Base-by-base conservation (phyloP, 1,140 invertebrate genomes). In the Hermetia illucens region DNA sequence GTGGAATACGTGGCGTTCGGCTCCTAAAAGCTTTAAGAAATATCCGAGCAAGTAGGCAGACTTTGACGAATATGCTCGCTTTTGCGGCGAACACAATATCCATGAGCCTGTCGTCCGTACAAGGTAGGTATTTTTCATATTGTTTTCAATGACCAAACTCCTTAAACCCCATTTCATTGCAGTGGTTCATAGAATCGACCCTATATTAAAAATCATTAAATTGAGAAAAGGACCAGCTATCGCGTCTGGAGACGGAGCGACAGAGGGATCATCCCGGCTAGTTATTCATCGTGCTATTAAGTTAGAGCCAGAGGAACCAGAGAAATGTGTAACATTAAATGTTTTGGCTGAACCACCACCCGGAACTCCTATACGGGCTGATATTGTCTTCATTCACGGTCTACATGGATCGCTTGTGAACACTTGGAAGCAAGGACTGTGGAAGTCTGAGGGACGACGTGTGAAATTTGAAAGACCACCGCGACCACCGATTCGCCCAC, bases 381-480 rank as follows among this genome's bases (percentile, higher is more conserved):
- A 73, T 43, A 61, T 73, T 12, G 63, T 73, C 4, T 70, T 73
- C n/a, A 63, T 73, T 15, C 71, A 73, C 42, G 71, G 71, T 0
- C 55, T 73, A 5, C 69, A 71, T 40, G 71, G 71, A 2, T 71
- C 69, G 5, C 41, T 70, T 24, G 53, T 61, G 1, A 68, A 68
- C 19, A 73, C 71, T 0, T 73, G 71, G 71, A 68, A 59, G 39
- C 70, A 72, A 48, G 70, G 68, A 5, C 47, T 52, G 13, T 68
- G 55, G 70, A 61, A 68, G 16, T 59, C 49, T 34, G 57, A 52
- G 42, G 44, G 57, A 31, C 38, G 54, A 45, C 50, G 62, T 42
- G 53, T 56, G 44, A 39, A 64, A 39, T 52, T 53, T 42, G 41
- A 60, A 48, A 44, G 53, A 17, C 56, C 56, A 12, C 56, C 56